Conservation (phyloP, 1,140 invertebrate genomes). For the Bombus haemorrhoidalis region DNA sequence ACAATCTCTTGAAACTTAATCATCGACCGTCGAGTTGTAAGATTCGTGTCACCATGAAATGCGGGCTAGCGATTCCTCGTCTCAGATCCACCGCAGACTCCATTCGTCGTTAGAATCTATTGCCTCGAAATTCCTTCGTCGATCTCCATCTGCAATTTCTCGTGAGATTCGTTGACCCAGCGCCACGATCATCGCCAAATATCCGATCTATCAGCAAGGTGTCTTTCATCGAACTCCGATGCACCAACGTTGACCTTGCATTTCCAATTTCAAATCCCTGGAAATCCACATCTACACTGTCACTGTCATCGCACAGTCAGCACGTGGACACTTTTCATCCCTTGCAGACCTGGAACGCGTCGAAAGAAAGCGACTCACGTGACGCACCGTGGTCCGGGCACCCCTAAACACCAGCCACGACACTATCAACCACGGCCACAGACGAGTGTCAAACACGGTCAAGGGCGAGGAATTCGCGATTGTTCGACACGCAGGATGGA, state of each 20-base stretch:
- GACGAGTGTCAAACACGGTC: too few species aligned
- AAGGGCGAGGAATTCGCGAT: not conserved
- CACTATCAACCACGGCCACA: not conserved
- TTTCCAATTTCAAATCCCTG: not conserved
- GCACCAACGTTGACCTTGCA: accelerated
- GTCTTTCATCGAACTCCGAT: not conserved
- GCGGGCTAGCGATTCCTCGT: too few species aligned
- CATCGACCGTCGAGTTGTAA: too few species aligned
- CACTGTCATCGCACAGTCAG: not conserved
- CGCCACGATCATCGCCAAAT: accelerated
- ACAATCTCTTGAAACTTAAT: too few species aligned
- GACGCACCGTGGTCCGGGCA: not conserved
- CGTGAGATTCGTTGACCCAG: too few species aligned
- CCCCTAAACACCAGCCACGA: not conserved
- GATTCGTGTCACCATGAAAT: too few species aligned
- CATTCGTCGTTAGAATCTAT: too few species aligned
- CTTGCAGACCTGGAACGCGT: not conserved
- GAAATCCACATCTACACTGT: not conserved
- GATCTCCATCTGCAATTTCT: too few species aligned
- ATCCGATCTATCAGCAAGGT: not conserved
- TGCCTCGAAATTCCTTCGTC: too few species aligned
- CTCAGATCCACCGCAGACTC: too few species aligned
- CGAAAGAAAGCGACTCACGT: slow-evolving; percentile 11
- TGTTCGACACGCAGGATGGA: too few species aligned
- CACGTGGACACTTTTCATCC: slow-evolving; percentile 25